A percentile compares a stretch with the other conserved stretches of the same genome.
phyloP scores from a whole-genome alignment of 2,888 invertebrate genomes.

The Nomada fabriciana region DNA sequence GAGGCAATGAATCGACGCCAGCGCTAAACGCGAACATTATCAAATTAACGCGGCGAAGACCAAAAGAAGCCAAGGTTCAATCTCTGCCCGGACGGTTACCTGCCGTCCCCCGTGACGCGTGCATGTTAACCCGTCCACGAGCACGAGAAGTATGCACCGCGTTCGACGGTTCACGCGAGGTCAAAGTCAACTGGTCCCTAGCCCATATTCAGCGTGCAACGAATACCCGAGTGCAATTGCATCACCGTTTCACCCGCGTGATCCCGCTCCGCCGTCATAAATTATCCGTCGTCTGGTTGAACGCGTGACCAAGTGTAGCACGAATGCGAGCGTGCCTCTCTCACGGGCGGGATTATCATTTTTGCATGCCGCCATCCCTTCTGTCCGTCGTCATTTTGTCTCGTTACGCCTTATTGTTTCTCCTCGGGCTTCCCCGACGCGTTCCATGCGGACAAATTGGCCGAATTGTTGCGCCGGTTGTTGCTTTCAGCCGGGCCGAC shows the following conservation, averaged over 20 bases:
- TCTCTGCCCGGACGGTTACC: slow-evolving; percentile 13
- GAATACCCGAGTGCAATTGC: slow-evolving; percentile 47
- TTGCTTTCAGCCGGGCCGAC: not conserved
- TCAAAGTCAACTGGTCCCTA: slow-evolving; percentile 70
- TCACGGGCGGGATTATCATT: slow-evolving; percentile 35
- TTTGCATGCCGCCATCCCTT: slow-evolving; percentile 23
- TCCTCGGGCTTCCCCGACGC: not conserved
- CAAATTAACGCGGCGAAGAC: slow-evolving; percentile 8
- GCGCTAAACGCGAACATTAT: not conserved
- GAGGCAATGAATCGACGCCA: slow-evolving; percentile 1
- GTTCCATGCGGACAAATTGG: not conserved
- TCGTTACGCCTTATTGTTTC: slow-evolving; percentile 19
- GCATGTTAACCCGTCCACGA: slow-evolving; percentile 25
- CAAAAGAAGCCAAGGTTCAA: slow-evolving; percentile 30
- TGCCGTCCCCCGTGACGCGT: slow-evolving; percentile 5
- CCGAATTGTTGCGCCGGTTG: not conserved
- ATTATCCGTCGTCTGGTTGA: slow-evolving; percentile 35
- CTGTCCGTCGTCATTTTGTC: slow-evolving; percentile 16
- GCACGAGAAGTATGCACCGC: slow-evolving; percentile 26
- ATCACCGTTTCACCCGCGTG: slow-evolving; percentile 42
- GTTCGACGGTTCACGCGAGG: slow-evolving; percentile 64
- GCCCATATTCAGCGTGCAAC: slow-evolving; percentile 53
- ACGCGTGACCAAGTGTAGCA: not conserved
- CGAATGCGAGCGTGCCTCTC: slow-evolving; percentile 24
- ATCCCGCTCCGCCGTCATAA: slow-evolving; percentile 24